Evolutionary conservation across 2,113 vertebrate genomes (phyloP).

Genomic region (zebrafish (Danio rerio)): GRCz12tu NC_133198.1:33280001-33280500

Average conservation of each 20-base stretch:
- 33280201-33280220: conserved; percentile 57
- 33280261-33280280: conserved; percentile 45
- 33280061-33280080: not conserved
- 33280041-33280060: conserved; percentile 24
- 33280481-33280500: conserved; percentile 84
- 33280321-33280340: conserved; percentile 45
- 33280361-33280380: conserved; percentile 64
- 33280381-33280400: conserved; percentile 73
- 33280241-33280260: conserved; percentile 52
- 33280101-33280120: conserved; percentile 37
- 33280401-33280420: conserved; percentile 67
- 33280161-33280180: conserved; percentile 43
- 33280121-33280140: conserved; percentile 53
- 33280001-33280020: not conserved
- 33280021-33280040: not conserved
- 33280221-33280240: conserved; percentile 44
- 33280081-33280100: conserved; percentile 27
- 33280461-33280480: conserved; percentile 82
- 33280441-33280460: conserved; percentile 82
- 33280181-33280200: conserved; percentile 44
- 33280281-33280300: conserved; percentile 29
- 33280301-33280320: conserved; percentile 38
- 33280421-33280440: conserved; percentile 50
- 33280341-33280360: conserved; percentile 28
- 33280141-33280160: conserved; percentile 39